phyloP scores from a whole-genome alignment of 2,113 vertebrate species.

The Carlito syrichta region DNA sequence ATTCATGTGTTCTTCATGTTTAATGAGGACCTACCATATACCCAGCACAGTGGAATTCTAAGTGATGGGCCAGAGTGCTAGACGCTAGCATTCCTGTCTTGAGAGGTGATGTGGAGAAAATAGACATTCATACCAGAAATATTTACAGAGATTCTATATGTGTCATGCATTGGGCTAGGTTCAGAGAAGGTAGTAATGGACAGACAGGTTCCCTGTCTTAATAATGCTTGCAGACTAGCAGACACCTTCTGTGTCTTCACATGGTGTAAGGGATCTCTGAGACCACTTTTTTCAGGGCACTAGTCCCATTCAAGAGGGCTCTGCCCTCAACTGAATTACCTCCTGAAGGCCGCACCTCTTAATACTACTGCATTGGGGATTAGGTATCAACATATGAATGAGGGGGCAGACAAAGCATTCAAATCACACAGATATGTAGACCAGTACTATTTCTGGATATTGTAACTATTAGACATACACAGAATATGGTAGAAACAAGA shows the following conservation, averaged over 20 bases:
- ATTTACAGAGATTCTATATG: background rate
- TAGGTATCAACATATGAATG: background rate
- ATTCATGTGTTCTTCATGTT: background rate
- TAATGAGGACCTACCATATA: background rate
- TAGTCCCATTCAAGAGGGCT: background rate
- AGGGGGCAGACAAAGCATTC: too few species aligned
- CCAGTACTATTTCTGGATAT: background rate
- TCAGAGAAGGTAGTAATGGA: background rate
- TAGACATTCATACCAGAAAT: background rate
- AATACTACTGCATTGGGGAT: background rate
- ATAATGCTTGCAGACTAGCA: background rate
- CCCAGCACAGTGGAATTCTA: background rate
- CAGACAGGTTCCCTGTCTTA: background rate
- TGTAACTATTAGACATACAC: background rate
- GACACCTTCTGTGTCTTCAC: background rate
- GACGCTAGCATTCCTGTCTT: background rate
- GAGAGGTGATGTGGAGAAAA: background rate
- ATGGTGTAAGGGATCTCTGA: background rate
- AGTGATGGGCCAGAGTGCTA: background rate
- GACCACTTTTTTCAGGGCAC: background rate
- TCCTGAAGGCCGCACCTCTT: background rate
- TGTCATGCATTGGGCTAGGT: background rate
- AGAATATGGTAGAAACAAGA: background rate
- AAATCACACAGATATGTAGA: background rate
- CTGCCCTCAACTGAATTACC: background rate